Base-by-base conservation (phyloP, 2,888 invertebrate species). In the Zhuqinia jingwanae region DNA sequence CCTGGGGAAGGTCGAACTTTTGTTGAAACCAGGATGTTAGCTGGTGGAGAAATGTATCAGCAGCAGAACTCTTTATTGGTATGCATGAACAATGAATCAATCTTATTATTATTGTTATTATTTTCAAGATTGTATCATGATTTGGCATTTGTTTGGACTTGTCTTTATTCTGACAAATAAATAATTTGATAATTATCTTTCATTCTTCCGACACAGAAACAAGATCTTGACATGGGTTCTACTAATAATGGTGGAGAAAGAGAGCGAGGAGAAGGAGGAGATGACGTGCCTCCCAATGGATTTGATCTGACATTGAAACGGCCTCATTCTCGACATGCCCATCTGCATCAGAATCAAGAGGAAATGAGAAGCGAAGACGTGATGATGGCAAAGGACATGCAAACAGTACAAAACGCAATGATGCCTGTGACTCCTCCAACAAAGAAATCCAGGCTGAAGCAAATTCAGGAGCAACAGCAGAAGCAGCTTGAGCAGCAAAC, bases 21-120 rank as follows among this genome's bases (percentile, higher is more conserved):
- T 76, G 89, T 90, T 0, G 89, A 90, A 53, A 89, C 89, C 53
- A 86, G 87, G 56, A 89, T 90, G 87, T 47, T 89, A 15, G 89
- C 90, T n/a, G 90, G 90, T 50, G 89, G 90, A 47, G 87, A 87
- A 70, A 87, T 87, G 3, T 86, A 80, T 65, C 63, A 63, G n/a
- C 86, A 86, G 15, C 86, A 86, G 22, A 60, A 27, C n/a, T 68
- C 83, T 63, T 15, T 25, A n/a, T 53, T 83, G 76, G 83, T 83
- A 83, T 25, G 77, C n/a, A n/a, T 42, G 60, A 45, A 42, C 22
- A 56, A 2, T 15, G 8, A 56, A 77, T 53, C 36, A 36, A 20
- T 76, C 15, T 76, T 2, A 25, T 76, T 76, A 30, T n/a, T 73
- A 47, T 47, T 17, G 5, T n/a, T 22, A 50, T 73, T 8, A 30